Conservation (phyloP, 2,888 invertebrate species). For the Drosophila mimetica region DNA sequence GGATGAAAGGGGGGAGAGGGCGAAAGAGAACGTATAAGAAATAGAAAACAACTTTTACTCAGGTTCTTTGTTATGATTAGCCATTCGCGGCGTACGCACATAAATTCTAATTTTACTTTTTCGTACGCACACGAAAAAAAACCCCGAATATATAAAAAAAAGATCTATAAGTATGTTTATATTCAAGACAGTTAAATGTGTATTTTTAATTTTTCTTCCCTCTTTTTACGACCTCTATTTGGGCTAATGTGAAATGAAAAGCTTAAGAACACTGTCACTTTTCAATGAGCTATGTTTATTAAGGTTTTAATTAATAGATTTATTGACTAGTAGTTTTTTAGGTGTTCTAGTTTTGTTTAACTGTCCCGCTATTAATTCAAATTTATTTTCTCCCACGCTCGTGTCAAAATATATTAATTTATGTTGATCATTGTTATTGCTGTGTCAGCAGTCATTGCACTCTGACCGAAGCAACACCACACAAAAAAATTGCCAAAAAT, state of each 20-base stretch:
- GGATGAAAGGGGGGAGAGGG: neutral
- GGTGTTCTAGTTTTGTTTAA: constrained; percentile 8
- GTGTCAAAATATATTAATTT: constrained; percentile 33
- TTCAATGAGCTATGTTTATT: constrained; percentile 42
- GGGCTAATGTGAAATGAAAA: constrained; percentile 51
- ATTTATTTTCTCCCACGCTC: constrained; percentile 48
- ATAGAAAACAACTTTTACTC: constrained; percentile 49
- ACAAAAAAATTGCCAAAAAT: constrained; percentile 33
- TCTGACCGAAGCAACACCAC: constrained; percentile 34
- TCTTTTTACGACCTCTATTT: constrained; percentile 42
- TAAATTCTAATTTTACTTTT: constrained; percentile 78
- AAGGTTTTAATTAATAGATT: constrained; percentile 13
- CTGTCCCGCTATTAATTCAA: constrained; percentile 8
- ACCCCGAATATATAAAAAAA: constrained; percentile 10
- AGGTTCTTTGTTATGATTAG: constrained; percentile 76
- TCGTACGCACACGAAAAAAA: constrained; percentile 59
- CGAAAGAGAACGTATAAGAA: constrained; percentile 23
- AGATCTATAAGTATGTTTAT: constrained; percentile 48
- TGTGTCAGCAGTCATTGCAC: constrained; percentile 71
- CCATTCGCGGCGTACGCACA: constrained; percentile 75
- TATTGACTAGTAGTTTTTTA: constrained; percentile 1
- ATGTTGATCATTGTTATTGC: constrained; percentile 36
- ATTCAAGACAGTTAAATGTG: constrained; percentile 27
- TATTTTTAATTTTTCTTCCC: constrained; percentile 57
- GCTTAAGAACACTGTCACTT: constrained; percentile 63